phyloP scores from a whole-genome alignment of 1,140 invertebrate species.

The Apocrypta bakeri region DNA sequence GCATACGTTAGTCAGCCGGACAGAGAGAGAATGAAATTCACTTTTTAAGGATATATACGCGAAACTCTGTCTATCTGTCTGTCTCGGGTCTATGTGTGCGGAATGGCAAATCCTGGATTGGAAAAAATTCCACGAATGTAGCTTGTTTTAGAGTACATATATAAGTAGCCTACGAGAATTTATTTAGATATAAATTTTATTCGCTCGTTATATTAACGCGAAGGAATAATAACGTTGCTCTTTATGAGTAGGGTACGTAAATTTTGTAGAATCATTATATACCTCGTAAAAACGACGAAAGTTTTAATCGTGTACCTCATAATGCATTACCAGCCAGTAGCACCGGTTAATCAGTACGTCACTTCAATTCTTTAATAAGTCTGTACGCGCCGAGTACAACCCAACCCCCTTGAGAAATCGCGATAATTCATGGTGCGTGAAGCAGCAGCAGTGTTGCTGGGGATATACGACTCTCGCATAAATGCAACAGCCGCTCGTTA shows the following conservation, averaged over 20 bases:
- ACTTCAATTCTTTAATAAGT: slow-evolving; percentile 31
- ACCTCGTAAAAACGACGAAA: background rate
- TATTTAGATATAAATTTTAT: slow-evolving; percentile 3
- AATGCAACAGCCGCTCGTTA: slow-evolving; percentile 48
- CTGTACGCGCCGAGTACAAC: background rate
- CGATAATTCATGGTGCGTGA: slow-evolving; percentile 54
- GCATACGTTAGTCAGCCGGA: background rate
- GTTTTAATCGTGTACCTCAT: background rate
- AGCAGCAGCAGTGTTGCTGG: background rate
- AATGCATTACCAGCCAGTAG: background rate
- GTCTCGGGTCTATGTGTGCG: background rate
- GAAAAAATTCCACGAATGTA: background rate
- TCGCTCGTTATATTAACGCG: background rate
- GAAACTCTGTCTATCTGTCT: background rate
- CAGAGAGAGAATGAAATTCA: slow-evolving; percentile 53
- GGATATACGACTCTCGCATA: slow-evolving; percentile 42
- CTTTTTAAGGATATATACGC: slow-evolving; percentile 51
- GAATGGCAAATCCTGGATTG: slow-evolving; percentile 20
- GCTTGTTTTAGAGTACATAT: no score
- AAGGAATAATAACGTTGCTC: background rate
- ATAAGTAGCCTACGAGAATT: no score
- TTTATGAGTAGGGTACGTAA: slow-evolving; percentile 37
- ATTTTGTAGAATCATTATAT: background rate
- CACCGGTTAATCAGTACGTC: background rate
- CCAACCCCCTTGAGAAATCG: slow-evolving; percentile 10